Evolutionary conservation across 2,113 vertebrate species (phyloP), one percentile per base, ranked within the genome.

Genomic region (Steatornis caripensis): DNA sequence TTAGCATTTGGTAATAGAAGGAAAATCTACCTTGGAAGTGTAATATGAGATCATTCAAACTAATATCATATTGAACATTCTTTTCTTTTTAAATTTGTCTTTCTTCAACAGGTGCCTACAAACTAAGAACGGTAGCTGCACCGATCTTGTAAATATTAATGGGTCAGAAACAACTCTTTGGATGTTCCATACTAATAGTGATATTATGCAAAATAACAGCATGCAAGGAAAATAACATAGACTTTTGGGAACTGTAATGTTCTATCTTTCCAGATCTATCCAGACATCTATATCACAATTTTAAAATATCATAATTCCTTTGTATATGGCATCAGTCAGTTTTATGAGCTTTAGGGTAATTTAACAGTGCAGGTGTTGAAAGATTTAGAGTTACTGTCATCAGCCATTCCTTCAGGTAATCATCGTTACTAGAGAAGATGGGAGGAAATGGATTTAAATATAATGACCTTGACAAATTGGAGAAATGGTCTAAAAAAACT

Each of bases 341-440:
- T 91, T 96, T 89, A 95, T 74, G 76, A 84, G 30, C 60, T 96
- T 93, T 91, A 55, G 41, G 24, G 30, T 84, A 93, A 94, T 89
- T 93, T 93, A 77, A 61, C 65, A 36, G 41, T 49, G 22, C 79
- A 77, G 37, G 37, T 91, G 17, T 91, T 88, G 45, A 87, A 85
- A 80, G 51, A 21, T 95, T 94, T 93, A 88, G 39, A 87, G 74
- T 84, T 91, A 61, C 22, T 82, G 37, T 90, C 10, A 12, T 82
- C 58, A 92, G 23, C 26, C 48, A 57, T 91, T 92, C 68, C 64
- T 93, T 94, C 49, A 86, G 87, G 53, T 87, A 94, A 89, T 92
- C 60, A 51, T 45, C 86, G 43, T 82, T 81, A 61, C 37, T 69
- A 85, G 34, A 80, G 45, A 66, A 94, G 55, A 83, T n/a, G 22